A percentile compares a stretch with the other conserved stretches of the same genome.
Conservation (phyloP, 2,888 invertebrate genomes). For the Pheosia tremula region DNA sequence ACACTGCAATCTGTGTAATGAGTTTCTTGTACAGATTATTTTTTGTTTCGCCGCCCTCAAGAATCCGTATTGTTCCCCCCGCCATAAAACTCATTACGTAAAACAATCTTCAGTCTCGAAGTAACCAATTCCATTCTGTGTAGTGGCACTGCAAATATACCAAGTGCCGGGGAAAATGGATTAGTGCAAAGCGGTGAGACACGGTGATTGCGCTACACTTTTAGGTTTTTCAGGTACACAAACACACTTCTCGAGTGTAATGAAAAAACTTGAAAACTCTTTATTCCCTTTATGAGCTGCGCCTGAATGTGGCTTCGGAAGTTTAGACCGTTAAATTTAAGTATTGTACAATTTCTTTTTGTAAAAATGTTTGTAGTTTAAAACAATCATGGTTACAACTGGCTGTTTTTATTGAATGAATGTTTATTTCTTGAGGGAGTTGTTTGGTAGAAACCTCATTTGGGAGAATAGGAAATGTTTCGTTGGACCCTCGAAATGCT, state of each 20-base stretch:
- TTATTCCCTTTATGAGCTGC: slow-evolving; percentile 39
- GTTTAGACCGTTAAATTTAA: slow-evolving; percentile 1
- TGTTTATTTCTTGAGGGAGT: neutral
- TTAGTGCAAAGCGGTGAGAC: slow-evolving; percentile 24
- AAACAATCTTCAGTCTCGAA: slow-evolving; percentile 25
- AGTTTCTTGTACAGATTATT: slow-evolving; percentile 1
- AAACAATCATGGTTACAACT: neutral
- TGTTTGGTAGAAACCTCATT: slow-evolving; percentile 1
- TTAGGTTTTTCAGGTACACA: slow-evolving; percentile 28
- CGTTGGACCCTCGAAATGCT: neutral
- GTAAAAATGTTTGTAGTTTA: neutral
- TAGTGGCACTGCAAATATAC: slow-evolving; percentile 12
- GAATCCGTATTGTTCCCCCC: slow-evolving; percentile 9
- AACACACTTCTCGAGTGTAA: slow-evolving; percentile 40
- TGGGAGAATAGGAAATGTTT: neutral
- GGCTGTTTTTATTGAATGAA: neutral
- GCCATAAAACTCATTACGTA: slow-evolving; percentile 23
- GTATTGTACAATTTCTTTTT: slow-evolving; percentile 5
- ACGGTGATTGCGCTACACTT: slow-evolving; percentile 29
- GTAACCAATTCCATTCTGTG: slow-evolving; percentile 26
- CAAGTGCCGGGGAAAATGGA: slow-evolving; percentile 19
- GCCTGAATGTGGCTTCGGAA: slow-evolving; percentile 23
- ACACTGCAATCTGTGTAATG: neutral
- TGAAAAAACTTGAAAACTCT: slow-evolving; percentile 42
- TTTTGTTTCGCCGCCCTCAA: slow-evolving; percentile 1